Percentiles rank a stretch among this genome's conserved stretches.
These are phyloP conservation scores for Caenorhabditis inopinata DNA, from an alignment of 1,140 invertebrate species.

Conservation along the genomic window DNA sequence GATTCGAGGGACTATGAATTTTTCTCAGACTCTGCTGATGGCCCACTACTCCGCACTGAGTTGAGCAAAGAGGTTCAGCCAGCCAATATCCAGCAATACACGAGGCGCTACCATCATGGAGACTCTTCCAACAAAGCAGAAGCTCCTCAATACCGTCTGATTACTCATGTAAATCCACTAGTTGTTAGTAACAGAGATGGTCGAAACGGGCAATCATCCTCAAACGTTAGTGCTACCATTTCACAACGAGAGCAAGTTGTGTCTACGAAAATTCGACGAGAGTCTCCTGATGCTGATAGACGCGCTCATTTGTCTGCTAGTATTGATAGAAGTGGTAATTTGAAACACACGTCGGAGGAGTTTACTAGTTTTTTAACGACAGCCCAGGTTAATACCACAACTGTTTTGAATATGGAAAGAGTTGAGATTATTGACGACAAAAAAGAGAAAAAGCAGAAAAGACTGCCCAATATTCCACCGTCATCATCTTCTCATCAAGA, in stretches of 20 bases:
- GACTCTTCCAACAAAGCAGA: not conserved
- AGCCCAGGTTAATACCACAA: not conserved
- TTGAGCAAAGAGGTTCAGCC: not conserved
- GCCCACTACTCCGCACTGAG: constrained; percentile 10
- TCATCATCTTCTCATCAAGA: not conserved
- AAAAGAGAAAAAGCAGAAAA: not conserved
- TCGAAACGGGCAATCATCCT: not conserved
- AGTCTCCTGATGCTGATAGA: not conserved
- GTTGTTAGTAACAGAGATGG: not conserved
- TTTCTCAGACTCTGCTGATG: not conserved
- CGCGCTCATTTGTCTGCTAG: not conserved
- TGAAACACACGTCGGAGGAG: not conserved
- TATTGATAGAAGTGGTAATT: constrained; percentile 16
- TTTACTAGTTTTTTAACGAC: not conserved
- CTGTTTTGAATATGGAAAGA: not conserved
- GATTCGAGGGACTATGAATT: constrained; percentile 13
- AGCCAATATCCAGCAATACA: not conserved
- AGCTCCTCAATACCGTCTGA: constrained; percentile 15
- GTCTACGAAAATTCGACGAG: not conserved
- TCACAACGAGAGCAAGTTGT: constrained; percentile 11
- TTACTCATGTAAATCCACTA: constrained; percentile 1
- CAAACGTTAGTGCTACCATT: not conserved
- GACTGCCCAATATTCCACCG: not conserved
- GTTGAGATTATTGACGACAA: not conserved
- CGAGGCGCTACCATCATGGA: not conserved